Conservation (phyloP, 2,888 invertebrate species). For the Ligdia adustata region DNA sequence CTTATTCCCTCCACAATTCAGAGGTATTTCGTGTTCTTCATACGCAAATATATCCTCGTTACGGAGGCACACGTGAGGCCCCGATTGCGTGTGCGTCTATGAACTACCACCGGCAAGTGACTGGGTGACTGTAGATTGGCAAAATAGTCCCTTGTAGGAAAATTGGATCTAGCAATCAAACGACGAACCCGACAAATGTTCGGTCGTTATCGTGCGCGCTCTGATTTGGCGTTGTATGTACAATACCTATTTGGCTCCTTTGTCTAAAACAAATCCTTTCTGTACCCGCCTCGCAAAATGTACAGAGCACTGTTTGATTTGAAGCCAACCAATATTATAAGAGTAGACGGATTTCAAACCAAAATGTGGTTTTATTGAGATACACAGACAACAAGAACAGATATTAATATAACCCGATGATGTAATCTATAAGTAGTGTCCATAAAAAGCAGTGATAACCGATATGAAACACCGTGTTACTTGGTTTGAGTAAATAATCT, state of each 20-base stretch:
- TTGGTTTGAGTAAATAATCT: too few relatives aligned
- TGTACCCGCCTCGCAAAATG: constrained; percentile 6
- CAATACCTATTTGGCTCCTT: constrained; percentile 38
- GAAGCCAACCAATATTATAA: too few relatives aligned
- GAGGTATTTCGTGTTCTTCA: constrained; percentile 85
- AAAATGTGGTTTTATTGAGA: too few relatives aligned
- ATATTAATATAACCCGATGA: too few relatives aligned
- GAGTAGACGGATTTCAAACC: too few relatives aligned
- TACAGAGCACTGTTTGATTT: constrained; percentile 8
- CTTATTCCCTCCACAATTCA: constrained; percentile 84
- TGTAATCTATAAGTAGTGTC: too few relatives aligned
- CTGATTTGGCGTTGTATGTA: constrained; percentile 46
- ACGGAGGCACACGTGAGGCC: constrained; percentile 80
- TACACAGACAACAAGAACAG: too few relatives aligned
- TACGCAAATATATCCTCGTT: constrained; percentile 85
- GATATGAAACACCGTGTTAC: too few relatives aligned
- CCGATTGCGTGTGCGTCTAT: constrained; percentile 78
- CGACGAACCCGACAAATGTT: constrained; percentile 58
- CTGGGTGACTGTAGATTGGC: constrained; percentile 59
- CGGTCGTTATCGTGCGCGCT: constrained; percentile 55
- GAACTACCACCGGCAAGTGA: constrained; percentile 61
- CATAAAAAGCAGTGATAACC: too few relatives aligned
- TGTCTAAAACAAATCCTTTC: constrained; percentile 27
- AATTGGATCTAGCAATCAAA: constrained; percentile 76
- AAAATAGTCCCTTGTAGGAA: constrained; percentile 68